A percentile compares a stretch with the other conserved stretches of the same genome.
These are phyloP conservation scores for Ruditapes philippinarum DNA, from an alignment of 1,140 invertebrate species.

Conservation along the genomic window DNA sequence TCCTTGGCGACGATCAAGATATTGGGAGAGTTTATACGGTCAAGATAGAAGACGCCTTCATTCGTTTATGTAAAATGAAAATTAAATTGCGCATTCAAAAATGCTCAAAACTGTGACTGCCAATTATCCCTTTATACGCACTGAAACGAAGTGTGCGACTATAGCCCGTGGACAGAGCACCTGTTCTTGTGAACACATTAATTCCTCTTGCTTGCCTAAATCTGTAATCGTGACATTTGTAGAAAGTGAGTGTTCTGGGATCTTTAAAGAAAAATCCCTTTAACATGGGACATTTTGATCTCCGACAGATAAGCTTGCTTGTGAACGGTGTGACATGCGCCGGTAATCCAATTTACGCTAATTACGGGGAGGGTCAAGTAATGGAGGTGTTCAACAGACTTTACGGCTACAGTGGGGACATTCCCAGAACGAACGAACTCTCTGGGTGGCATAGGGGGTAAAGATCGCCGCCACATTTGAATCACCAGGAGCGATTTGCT, in stretches of 20 bases:
- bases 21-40: neutral
- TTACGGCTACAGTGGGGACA: neutral
- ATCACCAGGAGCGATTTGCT: neutral
- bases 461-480: neutral
- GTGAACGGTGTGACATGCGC: neutral
- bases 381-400: neutral
- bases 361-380: neutral
- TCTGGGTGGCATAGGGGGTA: neutral
- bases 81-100: neutral
- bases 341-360: neutral
- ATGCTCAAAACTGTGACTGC: neutral
- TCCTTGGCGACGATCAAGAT: neutral
- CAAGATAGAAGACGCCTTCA: neutral
- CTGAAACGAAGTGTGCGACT: neutral
- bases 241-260: neutral
- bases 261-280: neutral
- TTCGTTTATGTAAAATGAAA: neutral
- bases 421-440: neutral
- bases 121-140: neutral
- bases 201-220: neutral
- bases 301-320: neutral
- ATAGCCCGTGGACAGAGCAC: neutral
- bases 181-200: neutral
- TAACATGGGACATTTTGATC: neutral
- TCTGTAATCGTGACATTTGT: neutral